Evolutionary conservation across 1,140 invertebrate species (phyloP).

Genomic region (Drosophila triauraria): DNA sequence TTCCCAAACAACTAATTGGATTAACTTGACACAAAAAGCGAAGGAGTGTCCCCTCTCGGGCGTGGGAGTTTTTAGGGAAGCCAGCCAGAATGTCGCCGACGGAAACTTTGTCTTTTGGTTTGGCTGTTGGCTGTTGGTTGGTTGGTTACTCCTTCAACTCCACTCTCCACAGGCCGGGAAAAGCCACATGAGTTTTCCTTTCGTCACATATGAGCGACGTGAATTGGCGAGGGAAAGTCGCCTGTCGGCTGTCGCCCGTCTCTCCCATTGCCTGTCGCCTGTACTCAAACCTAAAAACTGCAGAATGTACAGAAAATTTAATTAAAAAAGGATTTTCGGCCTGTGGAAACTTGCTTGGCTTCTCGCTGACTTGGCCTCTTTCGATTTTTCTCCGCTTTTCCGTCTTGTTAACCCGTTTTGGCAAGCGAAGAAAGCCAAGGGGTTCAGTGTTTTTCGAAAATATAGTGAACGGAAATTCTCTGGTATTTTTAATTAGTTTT

Average conservation of each 20-base stretch:
- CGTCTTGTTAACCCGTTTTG: slow-evolving; percentile 16
- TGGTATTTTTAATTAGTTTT: not conserved
- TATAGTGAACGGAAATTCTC: not conserved
- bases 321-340: slow-evolving; percentile 81
- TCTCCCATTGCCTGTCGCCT: slow-evolving; percentile 2
- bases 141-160: slow-evolving; percentile 48
- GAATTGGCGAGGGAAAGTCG: slow-evolving; percentile 41
- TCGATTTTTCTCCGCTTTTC: slow-evolving; percentile 8
- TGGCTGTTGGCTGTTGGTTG: not conserved
- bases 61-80: not conserved
- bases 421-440: not conserved
- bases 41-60: slow-evolving; percentile 13
- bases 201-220: slow-evolving; percentile 65
- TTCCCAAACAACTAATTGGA: slow-evolving; percentile 74
- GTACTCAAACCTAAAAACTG: slow-evolving; percentile 78
- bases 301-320: slow-evolving; percentile 83
- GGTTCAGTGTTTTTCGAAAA: slow-evolving; percentile 4
- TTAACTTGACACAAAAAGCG: slow-evolving; percentile 74
- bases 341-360: slow-evolving; percentile 75
- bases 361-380: slow-evolving; percentile 72
- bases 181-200: slow-evolving; percentile 54
- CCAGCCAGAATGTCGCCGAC: slow-evolving; percentile 56
- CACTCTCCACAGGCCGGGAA: slow-evolving; percentile 7
- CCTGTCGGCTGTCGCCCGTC: not conserved
- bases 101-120: slow-evolving; percentile 73